Evolutionary conservation across 2,113 vertebrate genomes (phyloP).

Genomic region (Paramormyrops kingsleyae): DNA sequence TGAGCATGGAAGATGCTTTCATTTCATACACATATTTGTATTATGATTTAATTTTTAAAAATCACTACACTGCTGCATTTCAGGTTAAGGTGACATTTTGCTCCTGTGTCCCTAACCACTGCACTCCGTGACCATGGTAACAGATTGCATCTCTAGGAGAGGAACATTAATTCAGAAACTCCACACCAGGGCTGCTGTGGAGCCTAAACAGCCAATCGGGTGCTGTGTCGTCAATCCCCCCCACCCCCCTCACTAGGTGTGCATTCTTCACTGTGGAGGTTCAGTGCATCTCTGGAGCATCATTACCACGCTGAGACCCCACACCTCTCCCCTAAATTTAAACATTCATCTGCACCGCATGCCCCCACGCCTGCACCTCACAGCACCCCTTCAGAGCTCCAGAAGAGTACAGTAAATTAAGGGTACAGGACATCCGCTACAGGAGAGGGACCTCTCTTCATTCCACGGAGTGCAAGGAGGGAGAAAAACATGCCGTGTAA

Average conservation of each 20-base stretch:
- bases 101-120: background rate
- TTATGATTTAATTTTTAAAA: background rate
- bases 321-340: background rate
- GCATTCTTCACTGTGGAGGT: background rate
- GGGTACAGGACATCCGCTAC: background rate
- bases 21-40: background rate
- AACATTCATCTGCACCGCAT: background rate
- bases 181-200: background rate
- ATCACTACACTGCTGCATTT: background rate
- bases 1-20: background rate
- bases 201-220: background rate
- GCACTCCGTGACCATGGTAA: background rate
- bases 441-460: constrained; percentile 69
- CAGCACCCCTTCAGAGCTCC: background rate
- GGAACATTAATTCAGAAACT: background rate
- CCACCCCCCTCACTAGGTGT: background rate
- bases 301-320: background rate
- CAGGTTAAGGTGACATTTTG: background rate
- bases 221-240: background rate
- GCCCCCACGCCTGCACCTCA: background rate
- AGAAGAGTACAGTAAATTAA: background rate
- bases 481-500: constrained; percentile 81
- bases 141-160: background rate
- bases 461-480: constrained; percentile 84
- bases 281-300: background rate